phyloP scores from a whole-genome alignment of 2,888 invertebrate genomes.

The Temnothorax unifasciatus region DNA sequence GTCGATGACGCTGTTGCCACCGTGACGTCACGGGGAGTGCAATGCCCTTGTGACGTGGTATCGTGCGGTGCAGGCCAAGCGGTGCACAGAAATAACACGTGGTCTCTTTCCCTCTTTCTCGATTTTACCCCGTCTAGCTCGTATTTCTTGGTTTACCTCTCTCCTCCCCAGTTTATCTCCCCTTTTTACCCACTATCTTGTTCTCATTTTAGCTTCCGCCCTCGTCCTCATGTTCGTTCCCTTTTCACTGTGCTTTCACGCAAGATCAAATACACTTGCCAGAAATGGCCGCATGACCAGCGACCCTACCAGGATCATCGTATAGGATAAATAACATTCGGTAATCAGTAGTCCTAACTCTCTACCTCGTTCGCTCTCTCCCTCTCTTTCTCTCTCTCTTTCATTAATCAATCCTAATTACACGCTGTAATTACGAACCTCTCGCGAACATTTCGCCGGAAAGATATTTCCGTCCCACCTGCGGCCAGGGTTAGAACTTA shows the following conservation, averaged over 20 bases:
- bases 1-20: slow-evolving; percentile 83
- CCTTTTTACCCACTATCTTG: neutral
- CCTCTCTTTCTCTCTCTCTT: neutral
- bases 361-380: too few species aligned
- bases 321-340: slow-evolving; percentile 3
- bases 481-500: slow-evolving; percentile 48
- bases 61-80: slow-evolving; percentile 77
- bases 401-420: slow-evolving; percentile 38
- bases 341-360: too few species aligned
- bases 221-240: slow-evolving; percentile 54
- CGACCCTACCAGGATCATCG: slow-evolving; percentile 57
- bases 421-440: neutral
- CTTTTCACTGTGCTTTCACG: slow-evolving; percentile 65
- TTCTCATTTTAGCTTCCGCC: slow-evolving; percentile 1
- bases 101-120: slow-evolving; percentile 61
- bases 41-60: slow-evolving; percentile 84
- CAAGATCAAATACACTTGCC: slow-evolving; percentile 61
- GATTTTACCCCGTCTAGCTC: slow-evolving; percentile 37
- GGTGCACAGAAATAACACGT: slow-evolving; percentile 78
- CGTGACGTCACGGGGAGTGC: slow-evolving; percentile 83
- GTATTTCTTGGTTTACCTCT: neutral
- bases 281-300: slow-evolving; percentile 71
- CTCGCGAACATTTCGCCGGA: slow-evolving; percentile 3
- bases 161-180: slow-evolving; percentile 4
- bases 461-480: slow-evolving; percentile 50